phyloP scores from a whole-genome alignment of 1,140 invertebrate genomes.

The Nephotettix cincticeps region DNA sequence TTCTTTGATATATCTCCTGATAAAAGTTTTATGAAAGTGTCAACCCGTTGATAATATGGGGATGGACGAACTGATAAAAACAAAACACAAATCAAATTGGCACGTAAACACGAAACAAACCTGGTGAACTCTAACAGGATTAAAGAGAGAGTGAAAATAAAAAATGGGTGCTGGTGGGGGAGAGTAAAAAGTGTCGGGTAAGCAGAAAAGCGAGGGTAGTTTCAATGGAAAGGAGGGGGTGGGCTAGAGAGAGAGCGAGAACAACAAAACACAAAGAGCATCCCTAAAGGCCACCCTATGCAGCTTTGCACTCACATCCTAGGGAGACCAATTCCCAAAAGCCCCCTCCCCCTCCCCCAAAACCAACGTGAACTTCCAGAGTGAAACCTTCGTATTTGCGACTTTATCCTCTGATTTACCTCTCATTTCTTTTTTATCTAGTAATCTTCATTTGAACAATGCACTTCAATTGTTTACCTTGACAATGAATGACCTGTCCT shows the following conservation, averaged over 20 bases:
- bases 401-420: neutral
- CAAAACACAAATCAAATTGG: neutral
- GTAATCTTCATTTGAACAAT: no score
- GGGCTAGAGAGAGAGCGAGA: conserved; percentile 12
- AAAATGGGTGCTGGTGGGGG: neutral
- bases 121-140: neutral
- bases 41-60: neutral
- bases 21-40: no score
- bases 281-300: conserved; percentile 19
- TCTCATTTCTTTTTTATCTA: neutral
- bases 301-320: conserved; percentile 16
- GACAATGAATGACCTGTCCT: no score
- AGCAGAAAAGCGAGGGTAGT: conserved; percentile 30
- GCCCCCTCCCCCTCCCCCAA: neutral
- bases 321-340: conserved; percentile 22
- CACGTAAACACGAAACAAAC: neutral
- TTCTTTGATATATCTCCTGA: no score
- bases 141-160: conserved; percentile 33
- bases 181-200: conserved; percentile 19
- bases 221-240: conserved; percentile 27
- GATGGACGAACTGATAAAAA: neutral
- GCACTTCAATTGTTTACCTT: no score
- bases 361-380: neutral
- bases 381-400: conserved; percentile 14
- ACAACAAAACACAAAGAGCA: conserved; percentile 22